phyloP scores from a whole-genome alignment of 2,888 invertebrate genomes.

The Spialia ferax region DNA sequence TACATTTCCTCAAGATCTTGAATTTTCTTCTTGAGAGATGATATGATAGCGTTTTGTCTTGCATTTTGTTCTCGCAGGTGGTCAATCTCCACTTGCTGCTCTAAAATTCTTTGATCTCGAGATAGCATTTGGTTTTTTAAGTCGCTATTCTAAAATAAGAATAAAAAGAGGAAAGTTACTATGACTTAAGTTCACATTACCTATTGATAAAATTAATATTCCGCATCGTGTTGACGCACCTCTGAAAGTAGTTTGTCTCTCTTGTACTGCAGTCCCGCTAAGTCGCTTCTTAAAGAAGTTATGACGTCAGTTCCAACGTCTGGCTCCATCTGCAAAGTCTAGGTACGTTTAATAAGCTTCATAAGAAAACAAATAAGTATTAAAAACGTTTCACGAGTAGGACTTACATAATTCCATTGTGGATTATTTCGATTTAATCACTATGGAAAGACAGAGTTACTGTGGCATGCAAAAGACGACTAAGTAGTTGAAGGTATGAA shows the following conservation, averaged over 20 bases:
- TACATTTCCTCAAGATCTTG: conserved; percentile 93
- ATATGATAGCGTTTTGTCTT: conserved; percentile 92
- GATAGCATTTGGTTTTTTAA: conserved; percentile 90
- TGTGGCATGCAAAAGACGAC: conserved; percentile 72
- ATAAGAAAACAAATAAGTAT: neutral
- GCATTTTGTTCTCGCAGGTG: conserved; percentile 93
- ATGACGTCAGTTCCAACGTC: conserved; percentile 88
- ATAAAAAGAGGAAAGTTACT: neutral
- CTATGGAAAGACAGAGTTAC: conserved; percentile 57
- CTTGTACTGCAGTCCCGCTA: conserved; percentile 94
- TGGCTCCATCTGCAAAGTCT: conserved; percentile 83
- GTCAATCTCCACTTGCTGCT: conserved; percentile 93
- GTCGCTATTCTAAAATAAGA: conserved; percentile 87
- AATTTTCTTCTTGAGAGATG: conserved; percentile 92
- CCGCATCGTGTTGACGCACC: conserved; percentile 67
- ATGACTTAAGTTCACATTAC: neutral
- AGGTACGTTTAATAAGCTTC: neutral
- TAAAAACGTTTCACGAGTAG: neutral
- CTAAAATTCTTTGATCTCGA: conserved; percentile 90
- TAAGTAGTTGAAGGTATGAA: conserved; percentile 56
- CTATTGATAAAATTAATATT: neutral
- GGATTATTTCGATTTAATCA: conserved; percentile 11
- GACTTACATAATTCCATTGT: conserved; percentile 66
- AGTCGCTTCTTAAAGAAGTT: conserved; percentile 92
- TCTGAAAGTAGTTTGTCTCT: conserved; percentile 92